Conservation (phyloP, 2,113 vertebrate genomes). For the Psittacula cyanocephala region DNA sequence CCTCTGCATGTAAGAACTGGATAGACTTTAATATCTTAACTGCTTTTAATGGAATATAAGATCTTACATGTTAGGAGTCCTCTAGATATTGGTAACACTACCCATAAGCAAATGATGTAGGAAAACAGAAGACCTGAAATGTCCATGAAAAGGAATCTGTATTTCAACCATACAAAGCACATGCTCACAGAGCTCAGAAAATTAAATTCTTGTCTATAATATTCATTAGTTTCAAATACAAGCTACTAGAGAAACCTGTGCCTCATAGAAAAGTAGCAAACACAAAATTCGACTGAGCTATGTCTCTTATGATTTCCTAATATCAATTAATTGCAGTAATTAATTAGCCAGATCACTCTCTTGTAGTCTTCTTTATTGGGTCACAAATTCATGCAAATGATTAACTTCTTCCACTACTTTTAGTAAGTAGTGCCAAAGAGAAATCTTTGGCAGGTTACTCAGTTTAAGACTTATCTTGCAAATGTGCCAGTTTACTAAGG, state of each 20-base stretch:
- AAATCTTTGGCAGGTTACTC: not conserved
- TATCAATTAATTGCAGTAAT: not conserved
- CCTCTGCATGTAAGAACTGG: not conserved
- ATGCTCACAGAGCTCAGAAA: not conserved
- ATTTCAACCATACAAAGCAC: not conserved
- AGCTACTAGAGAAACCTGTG: not conserved
- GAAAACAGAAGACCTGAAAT: not conserved
- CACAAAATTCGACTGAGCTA: not conserved
- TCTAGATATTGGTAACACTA: not conserved
- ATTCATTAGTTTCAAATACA: not conserved
- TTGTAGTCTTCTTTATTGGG: not conserved
- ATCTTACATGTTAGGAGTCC: not conserved
- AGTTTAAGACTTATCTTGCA: not conserved
- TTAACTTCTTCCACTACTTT: not conserved
- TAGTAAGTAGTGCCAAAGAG: not conserved
- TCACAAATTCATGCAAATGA: not conserved
- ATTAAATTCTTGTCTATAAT: not conserved
- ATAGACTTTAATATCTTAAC: not conserved
- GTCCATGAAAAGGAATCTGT: not conserved
- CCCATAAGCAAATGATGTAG: not conserved
- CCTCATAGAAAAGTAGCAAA: not conserved
- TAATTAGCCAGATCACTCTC: not conserved
- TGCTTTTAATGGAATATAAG: not conserved
- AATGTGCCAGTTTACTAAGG: not conserved
- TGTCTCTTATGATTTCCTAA: not conserved